These are phyloP conservation scores for Apamea epomidion DNA, from an alignment of 2,888 invertebrate species.

Conservation along the genomic window DNA sequence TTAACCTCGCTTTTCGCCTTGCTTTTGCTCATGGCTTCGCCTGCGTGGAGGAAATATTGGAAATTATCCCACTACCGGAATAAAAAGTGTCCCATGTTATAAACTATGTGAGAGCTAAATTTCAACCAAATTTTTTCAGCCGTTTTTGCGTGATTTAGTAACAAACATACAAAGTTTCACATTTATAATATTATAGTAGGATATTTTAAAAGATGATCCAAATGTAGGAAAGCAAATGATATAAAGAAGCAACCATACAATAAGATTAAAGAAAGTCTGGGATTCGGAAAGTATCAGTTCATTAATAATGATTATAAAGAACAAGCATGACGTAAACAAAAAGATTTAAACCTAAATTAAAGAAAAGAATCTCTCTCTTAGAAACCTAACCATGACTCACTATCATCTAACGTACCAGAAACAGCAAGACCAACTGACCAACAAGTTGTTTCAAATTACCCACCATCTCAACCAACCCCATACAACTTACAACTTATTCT, in stretches of 20 bases:
- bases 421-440: conserved; percentile 14
- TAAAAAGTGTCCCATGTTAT: not conserved
- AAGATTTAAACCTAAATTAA: not conserved
- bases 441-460: conserved; percentile 30
- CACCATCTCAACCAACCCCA: not conserved
- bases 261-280: not conserved
- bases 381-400: not conserved
- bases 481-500: conserved; percentile 32
- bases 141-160: not conserved
- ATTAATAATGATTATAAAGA: not conserved
- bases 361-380: not conserved
- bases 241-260: not conserved
- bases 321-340: not conserved
- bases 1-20: no score
- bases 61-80: not conserved
- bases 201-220: no score
- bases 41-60: not conserved
- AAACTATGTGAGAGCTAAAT: not conserved
- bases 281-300: not conserved
- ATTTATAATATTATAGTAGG: not conserved
- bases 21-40: not conserved
- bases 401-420: not conserved
- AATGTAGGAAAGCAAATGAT: not conserved
- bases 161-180: no score
- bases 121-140: not conserved